These are phyloP conservation scores for Gisinianus flammeolus DNA, from an alignment of 2,888 invertebrate genomes.

Conservation along the genomic window DNA sequence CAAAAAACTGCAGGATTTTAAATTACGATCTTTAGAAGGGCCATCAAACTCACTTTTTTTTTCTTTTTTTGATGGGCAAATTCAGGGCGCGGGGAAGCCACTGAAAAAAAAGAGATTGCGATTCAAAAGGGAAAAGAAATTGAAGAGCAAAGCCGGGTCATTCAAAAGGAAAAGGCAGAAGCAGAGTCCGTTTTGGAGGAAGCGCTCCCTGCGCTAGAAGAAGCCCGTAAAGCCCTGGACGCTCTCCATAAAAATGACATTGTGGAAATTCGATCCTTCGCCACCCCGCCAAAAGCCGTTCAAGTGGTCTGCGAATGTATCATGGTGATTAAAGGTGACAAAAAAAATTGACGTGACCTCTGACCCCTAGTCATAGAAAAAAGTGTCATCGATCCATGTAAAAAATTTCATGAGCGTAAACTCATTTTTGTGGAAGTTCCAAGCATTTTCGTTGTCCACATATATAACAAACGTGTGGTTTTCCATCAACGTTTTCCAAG, in stretches of 20 bases:
- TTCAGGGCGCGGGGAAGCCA: slow-evolving; percentile 66
- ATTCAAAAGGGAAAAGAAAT: slow-evolving; percentile 81
- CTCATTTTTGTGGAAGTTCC: too few species aligned
- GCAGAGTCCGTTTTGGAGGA: slow-evolving; percentile 80
- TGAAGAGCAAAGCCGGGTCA: slow-evolving; percentile 78
- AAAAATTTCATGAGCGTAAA: too few species aligned
- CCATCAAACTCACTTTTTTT: too few species aligned
- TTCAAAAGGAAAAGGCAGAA: slow-evolving; percentile 80
- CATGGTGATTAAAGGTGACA: slow-evolving; percentile 81
- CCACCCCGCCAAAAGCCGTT: slow-evolving; percentile 88
- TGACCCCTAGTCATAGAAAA: too few species aligned
- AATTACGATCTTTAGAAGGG: too few species aligned
- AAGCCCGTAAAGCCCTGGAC: slow-evolving; percentile 77
- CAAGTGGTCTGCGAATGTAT: slow-evolving; percentile 90
- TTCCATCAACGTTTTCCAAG: too few species aligned
- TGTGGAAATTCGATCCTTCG: slow-evolving; percentile 76
- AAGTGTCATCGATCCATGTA: too few species aligned
- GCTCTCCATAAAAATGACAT: slow-evolving; percentile 89
- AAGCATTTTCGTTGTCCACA: too few species aligned
- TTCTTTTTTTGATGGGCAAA: background rate
- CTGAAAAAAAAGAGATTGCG: slow-evolving; percentile 79
- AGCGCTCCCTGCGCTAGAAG: slow-evolving; percentile 83
- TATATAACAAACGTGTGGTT: too few species aligned
- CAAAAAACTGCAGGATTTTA: background rate
- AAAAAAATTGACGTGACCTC: too few species aligned